Conservation (phyloP, 64 coral and sea anemone genomes). For the Pocillopora verrucosa region DNA sequence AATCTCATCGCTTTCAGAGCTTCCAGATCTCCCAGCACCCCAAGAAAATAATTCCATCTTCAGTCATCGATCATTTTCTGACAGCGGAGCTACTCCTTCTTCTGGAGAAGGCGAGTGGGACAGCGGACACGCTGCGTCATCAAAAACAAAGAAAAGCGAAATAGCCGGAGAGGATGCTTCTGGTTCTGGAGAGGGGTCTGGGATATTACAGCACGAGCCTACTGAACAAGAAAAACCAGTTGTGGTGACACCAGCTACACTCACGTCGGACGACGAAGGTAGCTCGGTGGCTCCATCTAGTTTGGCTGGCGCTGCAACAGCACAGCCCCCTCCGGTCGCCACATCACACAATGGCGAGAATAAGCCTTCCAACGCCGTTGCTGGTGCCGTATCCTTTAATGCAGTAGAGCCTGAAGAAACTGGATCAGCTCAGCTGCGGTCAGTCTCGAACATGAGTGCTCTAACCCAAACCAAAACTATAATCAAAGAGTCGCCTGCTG, state of each 20-base stretch:
- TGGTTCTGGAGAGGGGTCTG: conserved; percentile 1
- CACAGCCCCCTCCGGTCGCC: conserved; percentile 22
- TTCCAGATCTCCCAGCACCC: neutral
- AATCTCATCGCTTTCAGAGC: neutral
- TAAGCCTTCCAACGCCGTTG: neutral
- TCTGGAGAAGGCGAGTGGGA: conserved; percentile 75
- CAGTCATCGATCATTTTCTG: conserved; percentile 21
- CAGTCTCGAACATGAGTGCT: neutral
- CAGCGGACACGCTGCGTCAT: conserved; percentile 56
- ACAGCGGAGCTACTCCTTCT: conserved; percentile 32
- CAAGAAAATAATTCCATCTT: conserved; percentile 51
- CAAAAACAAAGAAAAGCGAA: conserved; percentile 37
- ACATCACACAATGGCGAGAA: conserved; percentile 4
- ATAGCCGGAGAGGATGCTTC: conserved; percentile 44
- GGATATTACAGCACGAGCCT: neutral
- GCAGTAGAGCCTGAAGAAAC: conserved; percentile 16
- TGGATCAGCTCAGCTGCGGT: neutral
- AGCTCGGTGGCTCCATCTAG: neutral
- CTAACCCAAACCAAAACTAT: neutral
- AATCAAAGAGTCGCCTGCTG: neutral
- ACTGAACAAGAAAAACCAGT: neutral
- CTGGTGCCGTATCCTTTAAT: conserved; percentile 28
- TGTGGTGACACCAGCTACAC: neutral
- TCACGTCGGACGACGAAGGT: neutral
- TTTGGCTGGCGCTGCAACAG: neutral